phyloP scores from a whole-genome alignment of 2,888 invertebrate genomes.

The Mayetiola destructor region DNA sequence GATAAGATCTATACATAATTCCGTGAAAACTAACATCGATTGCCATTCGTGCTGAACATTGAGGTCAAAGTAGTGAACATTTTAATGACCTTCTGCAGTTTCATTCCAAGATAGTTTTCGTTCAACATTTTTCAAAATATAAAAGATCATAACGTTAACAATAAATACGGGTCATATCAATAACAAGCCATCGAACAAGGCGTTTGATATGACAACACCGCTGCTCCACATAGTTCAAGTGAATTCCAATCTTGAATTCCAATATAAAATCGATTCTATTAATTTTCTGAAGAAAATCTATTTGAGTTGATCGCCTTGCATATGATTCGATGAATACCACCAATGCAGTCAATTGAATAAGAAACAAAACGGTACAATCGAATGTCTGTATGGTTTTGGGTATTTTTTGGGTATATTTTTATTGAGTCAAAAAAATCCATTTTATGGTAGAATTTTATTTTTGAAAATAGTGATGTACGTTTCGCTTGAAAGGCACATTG shows the following conservation, averaged over 20 bases:
- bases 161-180: not conserved
- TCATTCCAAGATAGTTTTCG: too few species aligned
- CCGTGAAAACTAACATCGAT: too few species aligned
- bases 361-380: not conserved
- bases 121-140: too few species aligned
- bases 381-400: not conserved
- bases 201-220: not conserved
- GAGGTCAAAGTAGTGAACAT: too few species aligned
- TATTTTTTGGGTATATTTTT: not conserved
- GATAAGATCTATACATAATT: too few species aligned
- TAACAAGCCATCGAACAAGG: not conserved
- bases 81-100: too few species aligned
- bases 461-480: too few species aligned
- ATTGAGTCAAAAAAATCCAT: too few species aligned
- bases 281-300: not conserved
- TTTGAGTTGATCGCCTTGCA: not conserved
- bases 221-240: not conserved
- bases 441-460: too few species aligned
- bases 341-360: not conserved
- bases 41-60: too few species aligned
- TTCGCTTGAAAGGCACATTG: too few species aligned
- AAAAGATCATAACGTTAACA: too few species aligned
- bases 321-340: not conserved
- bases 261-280: conserved; percentile 6
- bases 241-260: not conserved